Evolutionary conservation across 2,888 invertebrate genomes (phyloP), one percentile per base, ranked within the genome.

Genomic region (Yponomeuta sedellus): DNA sequence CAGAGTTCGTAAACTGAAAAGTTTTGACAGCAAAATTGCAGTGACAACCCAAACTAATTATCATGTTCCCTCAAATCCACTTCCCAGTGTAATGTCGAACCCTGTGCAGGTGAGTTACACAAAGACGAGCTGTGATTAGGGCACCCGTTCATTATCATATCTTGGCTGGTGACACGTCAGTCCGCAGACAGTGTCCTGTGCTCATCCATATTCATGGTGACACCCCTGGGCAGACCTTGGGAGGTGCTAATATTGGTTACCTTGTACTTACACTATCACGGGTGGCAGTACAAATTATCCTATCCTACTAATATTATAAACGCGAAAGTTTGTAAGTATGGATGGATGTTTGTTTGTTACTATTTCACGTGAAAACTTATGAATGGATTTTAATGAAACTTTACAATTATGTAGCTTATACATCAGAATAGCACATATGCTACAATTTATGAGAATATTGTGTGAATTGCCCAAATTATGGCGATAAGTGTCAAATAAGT

Each of bases 141-240:
- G 25, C 34, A 3, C 61, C 5, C n/a, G 34, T 72, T 71, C 75
- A 71, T 68, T 69, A 75, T 77, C 70, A 65, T 65, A 65, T 75
- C 75, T 75, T 81, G 81, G 78, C 82, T 81, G 77, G 75, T 77
- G 79, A 77, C 77, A 74, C 71, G 74, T 71, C 71, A 71, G 70
- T 78, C 78, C 74, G 78, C 80, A 78, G 25, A 34, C 39, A n/a
- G n/a, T 61, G 44, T 44, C 56, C 39, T 28, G 44, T 57, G 16
- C 81, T 83, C 84, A 85, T 85, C 77, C 83, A 85, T 85, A 85
- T 85, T 85, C 83, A 85, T 71, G 75, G 70, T 67, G 12, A 44
- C 44, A 44, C 66, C 70, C 64, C 56, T 34, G 34, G 22, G 64
- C 6, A n/a, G 16, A 19, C 63, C 63, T 19, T 40, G n/a, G 28